Base-by-base conservation (phyloP, 1,140 invertebrate genomes). In the Leptoteleia sp. region DNA sequence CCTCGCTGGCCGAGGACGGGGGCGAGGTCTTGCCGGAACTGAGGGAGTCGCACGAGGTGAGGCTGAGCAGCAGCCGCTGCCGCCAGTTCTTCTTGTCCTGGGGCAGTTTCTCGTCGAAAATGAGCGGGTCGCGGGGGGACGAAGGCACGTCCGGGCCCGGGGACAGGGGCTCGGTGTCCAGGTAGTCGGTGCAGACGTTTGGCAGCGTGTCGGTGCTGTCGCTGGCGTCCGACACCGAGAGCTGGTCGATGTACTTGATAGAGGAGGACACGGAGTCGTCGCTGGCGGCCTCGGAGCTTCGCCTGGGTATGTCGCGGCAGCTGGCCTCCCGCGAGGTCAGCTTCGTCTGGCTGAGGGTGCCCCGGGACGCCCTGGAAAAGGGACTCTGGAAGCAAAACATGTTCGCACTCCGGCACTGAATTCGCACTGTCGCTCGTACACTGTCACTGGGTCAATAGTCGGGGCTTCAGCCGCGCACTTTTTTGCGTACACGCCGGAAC, bases 371-470 rank as follows among this genome's bases (percentile, higher is more conserved):
- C 42, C 89, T 82, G 43, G 88, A 84, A 50, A 90, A 90, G 15
- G 88, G 89, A 40, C 87, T 87, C 72, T 89, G 87, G 52, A 90
- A 90, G 71, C 88, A 89, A 70, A 89, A 89, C 89, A 90, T 90
- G 42, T 45, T 29, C 50, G 16, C 43, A 31, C 17, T 38, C 9
- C n/a, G 3, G 15, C n/a, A 31, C 45, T 9, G 0, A 7, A 22
- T 35, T 37, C n/a, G 27, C 27, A 22, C 37, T 40, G 11, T 8
- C 27, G 12, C 8, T 59, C 43, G n/a, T 6, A 43, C 29, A 67
- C 45, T 48, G 45, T 29, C 47, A 35, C 54, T 59, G 52, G 42
- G 54, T 57, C 61, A 52, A 54, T 67, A 48, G 9, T 42, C 42
- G 31, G 50, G 45, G 12, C n/a, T 62, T 35, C 25, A 16, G 17